Percentiles rank a stretch among this genome's conserved stretches.
Conservation (phyloP, 2,113 vertebrate genomes). For the Seriola rivoliana region DNA sequence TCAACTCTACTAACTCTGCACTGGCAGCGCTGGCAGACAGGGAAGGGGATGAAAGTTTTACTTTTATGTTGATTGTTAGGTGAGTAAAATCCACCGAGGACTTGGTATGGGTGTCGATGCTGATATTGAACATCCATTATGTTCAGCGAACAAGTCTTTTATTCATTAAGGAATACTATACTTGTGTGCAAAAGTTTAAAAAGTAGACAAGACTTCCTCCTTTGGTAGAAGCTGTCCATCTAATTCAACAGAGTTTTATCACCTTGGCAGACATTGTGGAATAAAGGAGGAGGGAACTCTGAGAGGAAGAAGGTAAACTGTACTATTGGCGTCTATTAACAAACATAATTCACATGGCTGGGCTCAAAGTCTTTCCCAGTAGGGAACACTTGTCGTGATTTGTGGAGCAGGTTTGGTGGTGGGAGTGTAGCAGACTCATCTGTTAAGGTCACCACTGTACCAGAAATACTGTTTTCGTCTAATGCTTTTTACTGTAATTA, state of each 20-base stretch:
- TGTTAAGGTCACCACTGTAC: neutral
- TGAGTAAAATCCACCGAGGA: constrained; percentile 21
- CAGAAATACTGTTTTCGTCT: constrained; percentile 1
- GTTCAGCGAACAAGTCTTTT: constrained; percentile 14
- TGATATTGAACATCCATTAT: constrained; percentile 24
- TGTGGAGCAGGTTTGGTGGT: constrained; percentile 21
- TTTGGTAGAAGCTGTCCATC: constrained; percentile 17
- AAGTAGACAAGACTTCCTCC: neutral
- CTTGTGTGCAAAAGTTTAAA: constrained; percentile 14
- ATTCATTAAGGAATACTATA: constrained; percentile 5
- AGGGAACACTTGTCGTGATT: constrained; percentile 46
- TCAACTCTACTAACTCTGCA: constrained; percentile 15
- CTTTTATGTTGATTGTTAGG: constrained; percentile 44
- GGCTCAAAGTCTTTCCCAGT: constrained; percentile 14
- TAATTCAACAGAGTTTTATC: constrained; percentile 3
- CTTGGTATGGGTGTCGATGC: neutral
- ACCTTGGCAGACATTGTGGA: constrained; percentile 15
- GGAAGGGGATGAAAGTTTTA: constrained; percentile 32
- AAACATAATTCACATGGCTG: constrained; percentile 30
- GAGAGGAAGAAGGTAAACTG: constrained; percentile 15
- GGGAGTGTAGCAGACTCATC: constrained; percentile 4
- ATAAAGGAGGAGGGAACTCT: constrained; percentile 20
- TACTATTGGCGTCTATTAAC: constrained; percentile 27
- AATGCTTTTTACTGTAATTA: neutral
- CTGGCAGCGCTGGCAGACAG: constrained; percentile 1